These are phyloP conservation scores for Medauroidea extradentata DNA, from an alignment of 1,140 invertebrate genomes.

Conservation along the genomic window DNA sequence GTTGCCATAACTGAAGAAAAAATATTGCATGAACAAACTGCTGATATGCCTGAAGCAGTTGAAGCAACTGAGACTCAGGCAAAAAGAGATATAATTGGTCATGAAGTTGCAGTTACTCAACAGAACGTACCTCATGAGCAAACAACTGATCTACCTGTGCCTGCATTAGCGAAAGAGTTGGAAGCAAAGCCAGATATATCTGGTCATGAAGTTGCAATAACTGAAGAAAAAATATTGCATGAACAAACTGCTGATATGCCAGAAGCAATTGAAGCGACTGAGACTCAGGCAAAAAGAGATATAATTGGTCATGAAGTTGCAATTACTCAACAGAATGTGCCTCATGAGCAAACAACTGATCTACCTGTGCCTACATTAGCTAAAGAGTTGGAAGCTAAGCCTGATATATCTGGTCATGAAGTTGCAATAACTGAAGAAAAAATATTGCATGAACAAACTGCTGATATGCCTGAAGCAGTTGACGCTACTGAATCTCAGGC, in stretches of 20 bases:
- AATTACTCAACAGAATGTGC: not conserved
- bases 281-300: not conserved
- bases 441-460: too few species aligned
- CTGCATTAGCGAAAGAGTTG: not conserved
- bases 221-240: not conserved
- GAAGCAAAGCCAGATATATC: not conserved
- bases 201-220: not conserved
- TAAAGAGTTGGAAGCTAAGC: not conserved
- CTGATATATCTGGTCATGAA: not conserved
- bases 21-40: too few species aligned
- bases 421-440: too few species aligned
- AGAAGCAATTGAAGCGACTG: too few species aligned
- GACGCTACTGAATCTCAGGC: too few species aligned
- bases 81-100: not conserved
- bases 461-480: too few species aligned
- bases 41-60: too few species aligned
- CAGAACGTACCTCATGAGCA: not conserved
- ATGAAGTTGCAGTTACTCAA: constrained; percentile 4
- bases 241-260: too few species aligned
- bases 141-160: not conserved
- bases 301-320: not conserved
- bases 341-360: not conserved
- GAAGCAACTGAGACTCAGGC: constrained; percentile 1
- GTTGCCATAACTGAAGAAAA: too few species aligned
- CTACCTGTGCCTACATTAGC: not conserved